A percentile compares a stretch with the other conserved stretches of the same genome.
phyloP scores from a whole-genome alignment of 2,888 invertebrate species.

The Unio pictorum region DNA sequence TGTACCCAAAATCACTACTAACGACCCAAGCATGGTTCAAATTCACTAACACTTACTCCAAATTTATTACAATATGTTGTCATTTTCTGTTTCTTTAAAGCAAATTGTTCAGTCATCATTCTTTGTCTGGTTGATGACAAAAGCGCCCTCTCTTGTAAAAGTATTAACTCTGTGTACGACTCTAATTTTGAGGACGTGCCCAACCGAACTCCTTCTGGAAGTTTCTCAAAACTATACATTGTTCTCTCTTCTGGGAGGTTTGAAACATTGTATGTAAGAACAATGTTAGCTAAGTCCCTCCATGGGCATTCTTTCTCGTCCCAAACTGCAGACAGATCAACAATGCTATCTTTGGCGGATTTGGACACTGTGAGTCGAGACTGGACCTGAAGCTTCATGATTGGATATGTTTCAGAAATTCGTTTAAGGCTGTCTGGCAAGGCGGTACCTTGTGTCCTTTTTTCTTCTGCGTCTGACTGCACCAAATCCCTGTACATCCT shows the following conservation, averaged over 20 bases:
- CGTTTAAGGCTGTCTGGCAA: conserved; percentile 17
- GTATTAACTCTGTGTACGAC: conserved; percentile 18
- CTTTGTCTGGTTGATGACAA: conserved; percentile 19
- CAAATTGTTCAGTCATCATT: conserved; percentile 12
- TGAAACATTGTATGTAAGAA: conserved; percentile 24
- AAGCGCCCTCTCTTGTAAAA: conserved; percentile 27
- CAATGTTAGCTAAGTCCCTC: conserved; percentile 21
- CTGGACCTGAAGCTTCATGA: conserved; percentile 28
- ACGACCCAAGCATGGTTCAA: too few relatives aligned
- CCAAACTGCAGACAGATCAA: conserved; percentile 19
- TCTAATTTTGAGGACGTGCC: conserved; percentile 15
- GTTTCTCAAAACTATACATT: conserved; percentile 15
- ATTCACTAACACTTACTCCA: too few relatives aligned
- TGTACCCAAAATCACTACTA: too few relatives aligned
- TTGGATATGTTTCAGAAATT: conserved; percentile 13
- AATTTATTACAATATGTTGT: too few relatives aligned
- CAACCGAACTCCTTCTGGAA: conserved; percentile 11
- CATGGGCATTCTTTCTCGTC: conserved; percentile 26
- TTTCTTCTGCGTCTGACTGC: conserved; percentile 14
- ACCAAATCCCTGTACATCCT: background rate
- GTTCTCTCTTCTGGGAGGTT: conserved; percentile 23
- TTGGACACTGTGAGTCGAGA: conserved; percentile 9
- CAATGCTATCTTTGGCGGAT: background rate
- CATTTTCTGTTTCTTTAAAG: conserved; percentile 9
- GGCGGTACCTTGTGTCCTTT: conserved; percentile 24